Base-by-base conservation (phyloP, 1,140 invertebrate species). In the Colletes gigas region DNA sequence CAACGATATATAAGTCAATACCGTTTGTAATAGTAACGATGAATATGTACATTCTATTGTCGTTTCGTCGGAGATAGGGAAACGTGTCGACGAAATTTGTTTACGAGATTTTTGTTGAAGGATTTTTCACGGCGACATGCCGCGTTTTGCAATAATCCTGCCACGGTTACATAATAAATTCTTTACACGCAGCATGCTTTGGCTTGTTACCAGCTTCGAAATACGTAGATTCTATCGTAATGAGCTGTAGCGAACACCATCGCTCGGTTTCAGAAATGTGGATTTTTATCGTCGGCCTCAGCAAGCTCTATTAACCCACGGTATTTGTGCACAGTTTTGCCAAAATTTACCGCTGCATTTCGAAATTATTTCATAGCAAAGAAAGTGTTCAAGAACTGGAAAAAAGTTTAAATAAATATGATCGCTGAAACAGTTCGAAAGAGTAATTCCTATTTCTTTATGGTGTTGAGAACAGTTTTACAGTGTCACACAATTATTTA, bases 141-240 rank as follows among this genome's bases (percentile, higher is more conserved):
- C 47, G 17, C 14, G 65, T 88, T 88, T 88, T 83, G 82, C 87
- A 88, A 88, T 84, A 74, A 87, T 81, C 39, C 21, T 57, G 68
- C 60, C n/a, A 8, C 14, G 39, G 19, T 88, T 88, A 84, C 68
- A 79, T 86, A 88, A 88, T 86, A 84, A 87, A 88, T 86, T 86
- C 65, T 83, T 81, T 88, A 84, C 74, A 75, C 81, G 50, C 39
- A 73, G 71, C 39, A 17, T 19, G 54, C 6, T 81, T 87, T 89
- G 87, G 83, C 87, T 83, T 75, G 54, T 10, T 57, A 88, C 83
- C 87, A 90, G 83, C 69, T 71, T 78, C 82, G 55, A 86, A 89
- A 89, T 88, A 88, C 85, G 81, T 87, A 80, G 78, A 84, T 87
- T 85, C 81, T 70, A 85, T 84, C 87, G 84, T 83, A 84, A 89